Evolutionary conservation across 2,888 invertebrate genomes (phyloP).

Genomic region (Heliconius aoede): DNA sequence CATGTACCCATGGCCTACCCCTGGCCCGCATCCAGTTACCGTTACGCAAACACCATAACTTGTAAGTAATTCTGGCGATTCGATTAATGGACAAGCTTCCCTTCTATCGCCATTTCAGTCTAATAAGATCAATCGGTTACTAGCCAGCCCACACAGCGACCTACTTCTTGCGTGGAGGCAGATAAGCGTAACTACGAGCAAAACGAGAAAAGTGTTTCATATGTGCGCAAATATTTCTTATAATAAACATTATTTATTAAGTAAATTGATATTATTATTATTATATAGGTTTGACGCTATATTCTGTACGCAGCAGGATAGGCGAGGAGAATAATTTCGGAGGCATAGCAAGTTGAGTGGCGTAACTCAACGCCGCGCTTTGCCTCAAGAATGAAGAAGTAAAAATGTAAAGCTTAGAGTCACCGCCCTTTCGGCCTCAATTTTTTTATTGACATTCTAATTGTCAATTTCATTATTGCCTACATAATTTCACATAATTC

Average conservation of each 20-base stretch:
- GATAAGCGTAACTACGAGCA: conserved; percentile 27
- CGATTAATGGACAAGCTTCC: conserved; percentile 50
- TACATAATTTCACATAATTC: too few species aligned
- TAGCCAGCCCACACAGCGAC: conserved; percentile 27
- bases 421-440: too few species aligned
- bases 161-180: conserved; percentile 25
- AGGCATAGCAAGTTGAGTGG: too few species aligned
- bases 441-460: too few species aligned
- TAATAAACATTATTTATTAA: neutral
- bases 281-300: too few species aligned
- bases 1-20: conserved; percentile 7
- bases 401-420: too few species aligned
- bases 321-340: too few species aligned
- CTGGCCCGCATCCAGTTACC: conserved; percentile 4
- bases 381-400: too few species aligned
- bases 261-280: too few species aligned
- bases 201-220: neutral
- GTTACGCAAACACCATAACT: conserved; percentile 38
- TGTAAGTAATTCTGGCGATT: conserved; percentile 38
- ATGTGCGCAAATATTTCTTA: neutral
- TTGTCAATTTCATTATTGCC: too few species aligned
- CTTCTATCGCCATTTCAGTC: conserved; percentile 43
- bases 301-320: too few species aligned
- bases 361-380: too few species aligned
- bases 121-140: conserved; percentile 46